Percentiles rank a stretch among this genome's conserved stretches.
Evolutionary conservation across 2,888 invertebrate genomes (phyloP).

Genomic region (Epsilonema sp.): DNA sequence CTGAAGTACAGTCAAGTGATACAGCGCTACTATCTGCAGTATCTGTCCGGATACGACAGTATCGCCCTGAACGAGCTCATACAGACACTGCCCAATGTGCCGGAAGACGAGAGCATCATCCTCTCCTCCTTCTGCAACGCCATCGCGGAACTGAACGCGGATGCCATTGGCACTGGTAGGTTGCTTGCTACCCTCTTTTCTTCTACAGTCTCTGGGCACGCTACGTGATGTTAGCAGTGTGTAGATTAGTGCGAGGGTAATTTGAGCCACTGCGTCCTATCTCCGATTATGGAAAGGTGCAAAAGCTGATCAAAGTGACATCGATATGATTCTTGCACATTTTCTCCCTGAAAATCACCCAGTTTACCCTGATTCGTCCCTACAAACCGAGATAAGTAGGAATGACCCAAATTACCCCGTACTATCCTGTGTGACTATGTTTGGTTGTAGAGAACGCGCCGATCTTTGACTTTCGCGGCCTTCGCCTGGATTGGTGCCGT

Average conservation of each 20-base stretch:
- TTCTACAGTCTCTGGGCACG: conserved; percentile 87
- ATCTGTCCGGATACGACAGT: conserved; percentile 83
- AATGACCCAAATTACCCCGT: too few relatives aligned
- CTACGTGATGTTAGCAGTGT: too few relatives aligned
- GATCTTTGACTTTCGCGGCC: conserved; percentile 78
- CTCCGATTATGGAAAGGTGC: too few relatives aligned
- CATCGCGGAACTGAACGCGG: conserved; percentile 37
- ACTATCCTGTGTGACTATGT: too few relatives aligned
- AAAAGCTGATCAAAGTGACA: too few relatives aligned
- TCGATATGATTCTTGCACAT: too few relatives aligned
- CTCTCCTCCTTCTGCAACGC: conserved; percentile 74
- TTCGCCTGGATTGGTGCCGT: conserved; percentile 89
- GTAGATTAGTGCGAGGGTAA: too few relatives aligned
- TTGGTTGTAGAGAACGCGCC: conserved; percentile 33
- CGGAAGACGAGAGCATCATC: conserved; percentile 85
- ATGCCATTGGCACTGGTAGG: neutral
- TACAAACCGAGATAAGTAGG: too few relatives aligned
- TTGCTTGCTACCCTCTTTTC: conserved; percentile 38
- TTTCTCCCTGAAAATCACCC: too few relatives aligned
- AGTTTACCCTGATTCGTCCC: too few relatives aligned
- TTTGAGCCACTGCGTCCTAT: too few relatives aligned
- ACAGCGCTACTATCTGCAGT: conserved; percentile 92
- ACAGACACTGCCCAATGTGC: conserved; percentile 34
- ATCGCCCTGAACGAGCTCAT: conserved; percentile 57
- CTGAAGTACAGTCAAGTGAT: conserved; percentile 89